phyloP scores from a whole-genome alignment of 2,888 invertebrate species.

The Cryptophagus acutangulus region DNA sequence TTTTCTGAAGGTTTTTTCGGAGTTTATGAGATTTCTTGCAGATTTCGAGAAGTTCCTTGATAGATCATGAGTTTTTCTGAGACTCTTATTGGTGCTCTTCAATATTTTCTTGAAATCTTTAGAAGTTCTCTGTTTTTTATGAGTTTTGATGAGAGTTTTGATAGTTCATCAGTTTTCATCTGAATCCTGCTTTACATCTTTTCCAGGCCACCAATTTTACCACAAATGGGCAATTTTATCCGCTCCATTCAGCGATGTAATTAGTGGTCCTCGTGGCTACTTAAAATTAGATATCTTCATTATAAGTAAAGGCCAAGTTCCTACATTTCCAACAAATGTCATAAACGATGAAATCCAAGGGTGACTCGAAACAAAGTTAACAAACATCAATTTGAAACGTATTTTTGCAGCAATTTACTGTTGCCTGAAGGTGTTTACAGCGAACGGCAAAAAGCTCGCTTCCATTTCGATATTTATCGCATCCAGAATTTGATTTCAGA shows the following conservation, averaged over 20 bases:
- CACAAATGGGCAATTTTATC: conserved; percentile 82
- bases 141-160: too few species aligned
- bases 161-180: too few species aligned
- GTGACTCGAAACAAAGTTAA: conserved; percentile 43
- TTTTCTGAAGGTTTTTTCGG: too few species aligned
- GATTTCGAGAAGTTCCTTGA: too few species aligned
- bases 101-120: too few species aligned
- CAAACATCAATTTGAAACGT: conserved; percentile 9
- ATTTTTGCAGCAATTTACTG: conserved; percentile 59
- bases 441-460: conserved; percentile 53
- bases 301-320: conserved; percentile 62
- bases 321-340: conserved; percentile 53
- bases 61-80: too few species aligned
- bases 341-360: conserved; percentile 67
- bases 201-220: conserved; percentile 70
- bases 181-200: too few species aligned
- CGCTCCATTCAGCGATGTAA: conserved; percentile 51
- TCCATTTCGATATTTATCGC: conserved; percentile 53
- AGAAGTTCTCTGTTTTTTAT: too few species aligned
- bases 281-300: conserved; percentile 77
- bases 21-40: not conserved
- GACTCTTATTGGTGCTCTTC: too few species aligned
- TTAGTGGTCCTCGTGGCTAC: conserved; percentile 63
- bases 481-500: conserved; percentile 43
- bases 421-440: conserved; percentile 53